A percentile compares a stretch with the other conserved stretches of the same genome.
Conservation (phyloP, 2,888 invertebrate species). For the Ametastegia equiseti region DNA sequence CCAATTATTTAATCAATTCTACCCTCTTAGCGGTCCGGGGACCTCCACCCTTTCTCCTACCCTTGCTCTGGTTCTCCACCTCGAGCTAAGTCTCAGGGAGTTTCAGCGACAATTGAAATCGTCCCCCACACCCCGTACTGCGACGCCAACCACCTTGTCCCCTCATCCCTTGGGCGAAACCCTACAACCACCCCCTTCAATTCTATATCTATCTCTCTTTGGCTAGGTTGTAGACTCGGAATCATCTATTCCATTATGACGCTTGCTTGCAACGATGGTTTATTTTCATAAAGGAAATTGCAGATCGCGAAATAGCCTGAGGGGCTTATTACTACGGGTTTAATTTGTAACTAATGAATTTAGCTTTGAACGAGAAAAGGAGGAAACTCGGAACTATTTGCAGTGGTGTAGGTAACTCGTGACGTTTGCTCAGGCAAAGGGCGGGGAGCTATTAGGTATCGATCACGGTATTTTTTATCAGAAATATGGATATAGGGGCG, state of each 20-base stretch:
- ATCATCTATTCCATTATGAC: conserved; percentile 36
- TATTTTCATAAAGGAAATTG: conserved; percentile 34
- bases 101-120: conserved; percentile 71
- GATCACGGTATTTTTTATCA: background rate
- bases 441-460: no score
- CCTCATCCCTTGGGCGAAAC: conserved; percentile 22
- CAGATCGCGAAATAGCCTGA: background rate
- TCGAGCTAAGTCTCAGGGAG: conserved; percentile 52
- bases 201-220: background rate
- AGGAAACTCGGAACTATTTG: background rate
- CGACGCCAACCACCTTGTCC: conserved; percentile 37
- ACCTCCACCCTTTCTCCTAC: conserved; percentile 24
- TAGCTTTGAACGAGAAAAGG: background rate
- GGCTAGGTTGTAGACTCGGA: conserved; percentile 25
- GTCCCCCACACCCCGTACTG: conserved; percentile 38
- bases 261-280: conserved; percentile 13
- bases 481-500: background rate
- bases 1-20: conserved; percentile 76
- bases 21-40: conserved; percentile 71
- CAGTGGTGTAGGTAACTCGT: no score
- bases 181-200: background rate
- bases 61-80: background rate
- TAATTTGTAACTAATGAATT: conserved; percentile 2
- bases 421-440: no score
- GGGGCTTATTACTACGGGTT: background rate